Base-by-base conservation (phyloP, 2,113 vertebrate species). In the Apus apus region DNA sequence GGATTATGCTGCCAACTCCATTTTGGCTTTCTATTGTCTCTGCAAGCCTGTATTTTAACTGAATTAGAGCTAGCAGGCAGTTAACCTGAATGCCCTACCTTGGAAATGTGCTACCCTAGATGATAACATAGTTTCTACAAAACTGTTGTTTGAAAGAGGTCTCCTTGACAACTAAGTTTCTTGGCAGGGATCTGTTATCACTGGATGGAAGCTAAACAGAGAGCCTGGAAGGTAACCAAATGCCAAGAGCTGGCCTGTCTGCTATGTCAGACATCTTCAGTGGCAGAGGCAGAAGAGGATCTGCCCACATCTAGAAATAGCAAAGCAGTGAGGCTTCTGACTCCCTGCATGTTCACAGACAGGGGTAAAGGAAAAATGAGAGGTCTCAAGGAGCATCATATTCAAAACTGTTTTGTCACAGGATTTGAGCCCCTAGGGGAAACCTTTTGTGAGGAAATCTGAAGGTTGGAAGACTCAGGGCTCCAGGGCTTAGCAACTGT, bases 201-300 rank as follows among this genome's bases (percentile, higher is more conserved):
- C 65, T 84, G 73, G 38, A 50, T 91, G 43, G 57, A 75, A 91
- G 80, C 73, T 92, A 53, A 92, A 71, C 27, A 57, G 90, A 64
- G 84, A 71, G 53, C 32, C 76, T 92, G 80, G 75, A 89, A 78
- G 89, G 89, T 94, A 91, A 89, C 80, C 76, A 75, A 90, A 87
- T 65, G 70, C 70, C 32, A n/a, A 80, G 86, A 54, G 15, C 45
- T 97, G 95, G 89, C 91, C 89, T 94, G 80, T 67, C 83, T 72
- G 80, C 86, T 92, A 85, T 95, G 81, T 86, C 84, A 92, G 94
- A 78, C 83, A 89, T 94, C 90, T 78, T 89, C 89, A 75, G 1
- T 50, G 43, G 89, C 68, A 85, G 67, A 77, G 65, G 61, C 83
- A 93, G 76, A 64, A 68, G 29, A 88, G 56, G 38, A 76, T 82